These are phyloP conservation scores for Pelmatolapia mariae DNA, from an alignment of 2,113 vertebrate genomes.

Conservation along the genomic window DNA sequence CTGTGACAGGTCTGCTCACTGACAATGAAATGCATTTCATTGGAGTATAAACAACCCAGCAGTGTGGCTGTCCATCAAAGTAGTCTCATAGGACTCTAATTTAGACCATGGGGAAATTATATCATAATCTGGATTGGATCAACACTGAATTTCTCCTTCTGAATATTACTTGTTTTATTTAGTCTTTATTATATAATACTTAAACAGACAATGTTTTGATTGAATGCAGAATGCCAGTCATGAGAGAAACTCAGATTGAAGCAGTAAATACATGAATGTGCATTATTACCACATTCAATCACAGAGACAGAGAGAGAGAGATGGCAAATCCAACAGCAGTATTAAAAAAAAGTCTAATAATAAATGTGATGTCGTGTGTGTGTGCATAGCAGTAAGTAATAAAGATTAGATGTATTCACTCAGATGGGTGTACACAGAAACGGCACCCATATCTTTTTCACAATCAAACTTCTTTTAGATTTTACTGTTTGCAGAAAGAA, in stretches of 20 bases:
- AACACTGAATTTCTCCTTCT: not conserved
- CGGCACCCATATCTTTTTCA: not conserved
- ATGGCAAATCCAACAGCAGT: not conserved
- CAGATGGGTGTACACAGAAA: not conserved
- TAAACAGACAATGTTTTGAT: not conserved
- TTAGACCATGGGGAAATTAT: slow-evolving; percentile 49
- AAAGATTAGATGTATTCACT: not conserved
- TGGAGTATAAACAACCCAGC: slow-evolving; percentile 16
- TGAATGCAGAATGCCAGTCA: not conserved
- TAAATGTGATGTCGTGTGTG: not conserved
- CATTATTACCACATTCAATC: not conserved
- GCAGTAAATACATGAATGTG: not conserved
- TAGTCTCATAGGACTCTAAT: not conserved
- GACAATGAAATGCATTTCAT: slow-evolving; percentile 29
- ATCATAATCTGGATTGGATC: slow-evolving; percentile 14
- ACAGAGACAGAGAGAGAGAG: not conserved
- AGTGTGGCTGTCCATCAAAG: slow-evolving; percentile 27
- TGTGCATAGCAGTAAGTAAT: not conserved
- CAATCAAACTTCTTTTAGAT: not conserved
- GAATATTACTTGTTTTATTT: slow-evolving; percentile 8
- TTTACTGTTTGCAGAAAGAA: not conserved
- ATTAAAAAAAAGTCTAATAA: not conserved
- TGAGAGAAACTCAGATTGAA: not conserved
- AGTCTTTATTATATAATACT: not conserved
- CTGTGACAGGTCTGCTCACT: not conserved